These are phyloP conservation scores for Rhinichthys osculus DNA, from an alignment of 2,797 vertebrate species.

Conservation along the genomic window DNA sequence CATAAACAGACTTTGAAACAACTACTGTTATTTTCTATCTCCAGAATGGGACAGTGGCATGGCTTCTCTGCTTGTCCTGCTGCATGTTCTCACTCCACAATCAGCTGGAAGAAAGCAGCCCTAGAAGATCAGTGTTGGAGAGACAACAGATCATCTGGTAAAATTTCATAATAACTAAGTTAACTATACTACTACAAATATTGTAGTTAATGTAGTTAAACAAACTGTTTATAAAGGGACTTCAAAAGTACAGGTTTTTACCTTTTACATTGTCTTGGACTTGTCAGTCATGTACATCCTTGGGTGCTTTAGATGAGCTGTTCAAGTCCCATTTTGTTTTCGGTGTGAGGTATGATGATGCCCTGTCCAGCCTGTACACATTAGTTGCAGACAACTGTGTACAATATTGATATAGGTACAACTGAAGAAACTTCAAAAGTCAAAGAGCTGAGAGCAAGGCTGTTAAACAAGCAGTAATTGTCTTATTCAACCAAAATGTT, in stretches of 20 bases:
- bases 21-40: constrained; percentile 9
- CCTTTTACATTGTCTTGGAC: constrained; percentile 52
- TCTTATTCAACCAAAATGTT: constrained; percentile 28
- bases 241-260: constrained; percentile 52
- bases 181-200: constrained; percentile 4
- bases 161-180: constrained; percentile 35
- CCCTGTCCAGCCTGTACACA: too few relatives aligned
- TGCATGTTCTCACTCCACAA: constrained; percentile 59
- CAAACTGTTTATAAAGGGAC: constrained; percentile 30
- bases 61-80: constrained; percentile 51
- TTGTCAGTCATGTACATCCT: constrained; percentile 4
- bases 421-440: constrained; percentile 52
- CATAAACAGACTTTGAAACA: background rate
- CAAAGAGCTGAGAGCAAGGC: constrained; percentile 52
- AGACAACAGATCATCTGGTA: constrained; percentile 57
- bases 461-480: constrained; percentile 51
- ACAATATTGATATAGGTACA: too few relatives aligned
- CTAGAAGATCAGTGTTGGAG: constrained; percentile 54
- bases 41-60: constrained; percentile 54
- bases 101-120: constrained; percentile 51
- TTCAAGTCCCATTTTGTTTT: constrained; percentile 59
- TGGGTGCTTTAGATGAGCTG: constrained; percentile 45
- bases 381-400: too few relatives aligned
- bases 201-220: background rate
- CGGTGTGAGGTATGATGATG: constrained; percentile 50